phyloP scores from a whole-genome alignment of 2,888 invertebrate species.

The Lacanobia wlatinum region DNA sequence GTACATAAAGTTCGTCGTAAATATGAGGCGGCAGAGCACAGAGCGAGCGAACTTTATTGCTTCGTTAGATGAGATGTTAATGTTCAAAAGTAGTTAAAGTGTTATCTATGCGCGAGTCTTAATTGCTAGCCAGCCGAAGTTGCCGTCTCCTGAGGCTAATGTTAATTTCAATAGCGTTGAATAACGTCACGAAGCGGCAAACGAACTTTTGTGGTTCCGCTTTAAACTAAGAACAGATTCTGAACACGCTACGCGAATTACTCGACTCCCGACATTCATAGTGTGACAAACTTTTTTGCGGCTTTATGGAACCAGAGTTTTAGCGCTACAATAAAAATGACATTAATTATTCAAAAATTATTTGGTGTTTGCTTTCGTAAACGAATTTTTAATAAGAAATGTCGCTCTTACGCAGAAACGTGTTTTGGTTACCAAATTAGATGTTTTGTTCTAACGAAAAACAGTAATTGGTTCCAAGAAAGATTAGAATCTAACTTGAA shows the following conservation, averaged over 20 bases:
- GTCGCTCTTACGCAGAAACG: slow-evolving; percentile 18
- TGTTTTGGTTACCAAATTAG: slow-evolving; percentile 38
- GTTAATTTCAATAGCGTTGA: slow-evolving; percentile 64
- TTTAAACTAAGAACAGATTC: slow-evolving; percentile 29
- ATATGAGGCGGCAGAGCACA: slow-evolving; percentile 26
- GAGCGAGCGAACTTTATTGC: slow-evolving; percentile 55
- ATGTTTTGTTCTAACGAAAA: slow-evolving; percentile 38
- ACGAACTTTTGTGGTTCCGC: slow-evolving; percentile 40
- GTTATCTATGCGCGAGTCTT: slow-evolving; percentile 67
- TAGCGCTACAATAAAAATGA: slow-evolving; percentile 12
- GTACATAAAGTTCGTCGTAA: slow-evolving; percentile 32
- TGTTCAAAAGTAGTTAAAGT: slow-evolving; percentile 74
- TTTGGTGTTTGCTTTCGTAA: slow-evolving; percentile 42
- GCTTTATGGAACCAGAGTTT: slow-evolving; percentile 8
- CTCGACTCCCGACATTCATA: slow-evolving; percentile 10
- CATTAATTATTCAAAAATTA: slow-evolving; percentile 48
- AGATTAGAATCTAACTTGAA: slow-evolving; percentile 44
- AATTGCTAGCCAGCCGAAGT: slow-evolving; percentile 65
- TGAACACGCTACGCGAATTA: slow-evolving; percentile 33
- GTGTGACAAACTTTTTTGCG: slow-evolving; percentile 26
- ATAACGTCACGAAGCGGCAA: slow-evolving; percentile 31
- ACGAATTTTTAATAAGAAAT: slow-evolving; percentile 34
- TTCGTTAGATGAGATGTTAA: slow-evolving; percentile 71
- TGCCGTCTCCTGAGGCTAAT: slow-evolving; percentile 59
- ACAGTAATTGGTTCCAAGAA: slow-evolving; percentile 38